These are phyloP conservation scores for Philopotamus ludificatus DNA, from an alignment of 1,140 invertebrate species.

Conservation along the genomic window DNA sequence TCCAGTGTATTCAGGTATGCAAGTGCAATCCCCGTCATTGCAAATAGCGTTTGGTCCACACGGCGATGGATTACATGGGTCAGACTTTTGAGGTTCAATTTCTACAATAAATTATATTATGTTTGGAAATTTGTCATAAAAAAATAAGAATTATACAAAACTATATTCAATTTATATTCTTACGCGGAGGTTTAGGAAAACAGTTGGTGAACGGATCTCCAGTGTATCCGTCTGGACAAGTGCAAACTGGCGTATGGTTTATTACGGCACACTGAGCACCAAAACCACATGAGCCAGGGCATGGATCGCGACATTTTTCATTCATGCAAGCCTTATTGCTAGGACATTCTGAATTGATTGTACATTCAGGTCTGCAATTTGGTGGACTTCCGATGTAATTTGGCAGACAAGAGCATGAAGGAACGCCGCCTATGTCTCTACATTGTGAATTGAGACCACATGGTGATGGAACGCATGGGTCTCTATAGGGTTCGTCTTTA, in stretches of 20 bases:
- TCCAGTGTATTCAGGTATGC: slow-evolving; percentile 67
- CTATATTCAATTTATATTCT: too few relatives aligned
- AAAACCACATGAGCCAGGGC: slow-evolving; percentile 67
- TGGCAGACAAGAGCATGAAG: slow-evolving; percentile 66
- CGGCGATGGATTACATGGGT: slow-evolving; percentile 66
- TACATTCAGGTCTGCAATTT: slow-evolving; percentile 73
- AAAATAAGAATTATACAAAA: background rate
- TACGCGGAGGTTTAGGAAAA: slow-evolving; percentile 51
- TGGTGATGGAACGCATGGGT: slow-evolving; percentile 73
- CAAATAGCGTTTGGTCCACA: slow-evolving; percentile 67
- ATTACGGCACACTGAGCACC: slow-evolving; percentile 67
- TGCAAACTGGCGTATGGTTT: slow-evolving; percentile 74
- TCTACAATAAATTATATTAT: slow-evolving; percentile 45
- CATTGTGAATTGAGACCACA: slow-evolving; percentile 75
- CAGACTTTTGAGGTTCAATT: slow-evolving; percentile 44
- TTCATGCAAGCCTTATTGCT: slow-evolving; percentile 68
- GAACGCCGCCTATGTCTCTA: slow-evolving; percentile 59
- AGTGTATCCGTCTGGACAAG: slow-evolving; percentile 59
- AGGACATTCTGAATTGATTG: slow-evolving; percentile 72
- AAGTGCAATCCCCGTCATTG: slow-evolving; percentile 62
- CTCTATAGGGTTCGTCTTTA: slow-evolving; percentile 47
- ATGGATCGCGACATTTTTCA: slow-evolving; percentile 71
- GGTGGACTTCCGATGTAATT: slow-evolving; percentile 69
- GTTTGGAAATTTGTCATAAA: background rate
- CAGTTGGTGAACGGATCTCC: slow-evolving; percentile 64